Conservation (phyloP, 2,113 vertebrate species). For the Vidua chalybeata region DNA sequence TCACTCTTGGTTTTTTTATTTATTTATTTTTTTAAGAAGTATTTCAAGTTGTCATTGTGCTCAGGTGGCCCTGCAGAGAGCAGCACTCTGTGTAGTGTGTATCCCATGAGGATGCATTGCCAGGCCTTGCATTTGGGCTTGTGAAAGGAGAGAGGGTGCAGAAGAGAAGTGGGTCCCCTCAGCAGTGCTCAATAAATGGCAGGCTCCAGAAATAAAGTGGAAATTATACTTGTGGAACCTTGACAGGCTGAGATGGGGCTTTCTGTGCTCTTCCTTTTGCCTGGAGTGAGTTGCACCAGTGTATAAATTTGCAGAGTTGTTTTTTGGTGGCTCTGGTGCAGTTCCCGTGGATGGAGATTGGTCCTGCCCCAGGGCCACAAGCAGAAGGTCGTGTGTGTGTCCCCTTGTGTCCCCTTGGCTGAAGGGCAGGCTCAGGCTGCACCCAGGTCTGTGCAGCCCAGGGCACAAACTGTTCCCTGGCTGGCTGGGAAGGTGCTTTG, state of each 20-base stretch:
- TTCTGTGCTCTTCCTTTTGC: not conserved
- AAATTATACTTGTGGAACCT: not conserved
- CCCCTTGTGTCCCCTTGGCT: not conserved
- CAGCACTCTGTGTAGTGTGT: not conserved
- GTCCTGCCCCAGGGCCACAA: not conserved
- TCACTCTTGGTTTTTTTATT: too few relatives aligned
- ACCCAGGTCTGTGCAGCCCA: rapidly evolving
- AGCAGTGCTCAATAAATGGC: not conserved
- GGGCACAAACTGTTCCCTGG: not conserved
- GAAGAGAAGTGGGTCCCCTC: not conserved
- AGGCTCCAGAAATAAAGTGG: not conserved
- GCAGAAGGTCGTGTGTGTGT: rapidly evolving
- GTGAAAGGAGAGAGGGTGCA: not conserved
- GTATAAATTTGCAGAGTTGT: not conserved
- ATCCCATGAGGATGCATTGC: rapidly evolving
- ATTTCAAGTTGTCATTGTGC: not conserved
- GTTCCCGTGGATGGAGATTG: rapidly evolving
- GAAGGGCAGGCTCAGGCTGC: not conserved
- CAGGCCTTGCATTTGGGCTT: not conserved
- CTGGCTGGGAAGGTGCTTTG: not conserved
- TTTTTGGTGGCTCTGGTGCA: not conserved
- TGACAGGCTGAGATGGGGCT: not conserved
- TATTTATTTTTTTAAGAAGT: not conserved
- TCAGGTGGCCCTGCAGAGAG: not conserved
- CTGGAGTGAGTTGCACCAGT: not conserved